Evolutionary conservation across 2,797 vertebrate species (phyloP).

Genomic region (Arrhamphus sclerolepis): DNA sequence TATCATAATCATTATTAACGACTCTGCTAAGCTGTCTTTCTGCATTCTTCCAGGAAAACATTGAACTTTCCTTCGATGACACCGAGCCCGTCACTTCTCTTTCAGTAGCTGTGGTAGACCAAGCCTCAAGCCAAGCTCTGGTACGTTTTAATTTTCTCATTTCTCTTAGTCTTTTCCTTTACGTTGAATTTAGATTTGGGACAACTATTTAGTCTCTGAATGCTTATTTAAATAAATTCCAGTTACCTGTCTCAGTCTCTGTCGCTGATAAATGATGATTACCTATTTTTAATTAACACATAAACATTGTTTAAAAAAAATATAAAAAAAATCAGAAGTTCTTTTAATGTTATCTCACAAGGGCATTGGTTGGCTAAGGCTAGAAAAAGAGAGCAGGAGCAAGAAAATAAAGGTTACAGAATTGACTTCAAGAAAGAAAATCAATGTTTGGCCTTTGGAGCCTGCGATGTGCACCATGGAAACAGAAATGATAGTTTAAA

Average conservation of each 20-base stretch:
- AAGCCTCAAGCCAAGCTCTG: constrained; percentile 92
- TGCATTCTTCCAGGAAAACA: constrained; percentile 87
- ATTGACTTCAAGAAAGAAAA: constrained; percentile 69
- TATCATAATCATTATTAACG: constrained; percentile 12
- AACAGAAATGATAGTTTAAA: constrained; percentile 71
- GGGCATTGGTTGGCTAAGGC: constrained; percentile 36
- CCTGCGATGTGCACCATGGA: constrained; percentile 70
- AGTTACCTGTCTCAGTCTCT: constrained; percentile 17
- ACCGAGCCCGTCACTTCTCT: constrained; percentile 83
- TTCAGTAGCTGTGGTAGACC: constrained; percentile 90
- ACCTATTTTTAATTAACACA: constrained; percentile 21
- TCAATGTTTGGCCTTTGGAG: constrained; percentile 70
- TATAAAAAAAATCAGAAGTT: constrained; percentile 22
- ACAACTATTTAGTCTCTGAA: constrained; percentile 6
- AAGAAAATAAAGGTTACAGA: constrained; percentile 68
- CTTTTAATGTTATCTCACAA: constrained; percentile 32
- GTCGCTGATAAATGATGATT: constrained; percentile 35
- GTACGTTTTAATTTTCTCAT: constrained; percentile 72
- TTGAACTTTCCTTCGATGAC: constrained; percentile 90
- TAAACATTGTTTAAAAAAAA: constrained; percentile 24
- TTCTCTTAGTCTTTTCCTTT: constrained; percentile 23
- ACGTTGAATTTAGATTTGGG: not conserved
- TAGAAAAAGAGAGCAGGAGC: constrained; percentile 39
- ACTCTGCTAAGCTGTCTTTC: constrained; percentile 48
- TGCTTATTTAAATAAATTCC: constrained; percentile 6